Base-by-base conservation (phyloP, 2,113 vertebrate genomes). In the Polypterus senegalus region DNA sequence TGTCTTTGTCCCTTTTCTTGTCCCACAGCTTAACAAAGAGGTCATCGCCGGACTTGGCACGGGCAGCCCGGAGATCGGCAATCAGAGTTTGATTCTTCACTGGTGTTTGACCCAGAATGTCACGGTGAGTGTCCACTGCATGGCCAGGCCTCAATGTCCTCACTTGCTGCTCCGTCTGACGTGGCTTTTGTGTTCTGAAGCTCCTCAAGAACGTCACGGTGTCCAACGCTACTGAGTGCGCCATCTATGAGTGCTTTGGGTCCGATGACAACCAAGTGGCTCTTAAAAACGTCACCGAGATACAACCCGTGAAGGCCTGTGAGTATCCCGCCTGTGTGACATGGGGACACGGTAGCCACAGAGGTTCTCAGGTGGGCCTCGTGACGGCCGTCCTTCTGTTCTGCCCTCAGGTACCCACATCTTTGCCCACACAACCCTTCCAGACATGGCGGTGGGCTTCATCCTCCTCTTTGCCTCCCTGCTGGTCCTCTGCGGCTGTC, bases 221-320 rank as follows among this genome's bases (percentile, higher is more conserved):
- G 48, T 61, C 64, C 43, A 63, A 69, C 55, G 5, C 58, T 45
- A 69, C 64, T 7, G 61, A 69, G 27, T 69, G 67, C 49, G 46
- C 59, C 8, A 5, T 8, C 7, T 48, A 52, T 43, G 49, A 51
- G 45, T 69, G 67, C 51, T 47, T 66, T 11, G 43, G 47, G 6
- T 60, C 57, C 2, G 62, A 6, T n/a, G 65, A 58, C 27, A 55
- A 54, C 5, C 64, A 62, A 0, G 48, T 70, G 3, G 8, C 46
- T n/a, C 49, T 67, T 49, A 59, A 59, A 49, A 70, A 54, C 10
- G 44, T 47, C 46, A 61, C 62, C 3, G 10, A 49, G 43, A 65
- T 9, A 9, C 11, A 61, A 6, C 59, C 64, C 44, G 9, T 70
- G 5, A 10, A 67, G 44, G 48, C 46, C 56, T 70, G 69, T 70